A percentile compares a stretch with the other conserved stretches of the same genome.
phyloP scores from a whole-genome alignment of 2,888 invertebrate species.

The Adelphocoris suturalis region DNA sequence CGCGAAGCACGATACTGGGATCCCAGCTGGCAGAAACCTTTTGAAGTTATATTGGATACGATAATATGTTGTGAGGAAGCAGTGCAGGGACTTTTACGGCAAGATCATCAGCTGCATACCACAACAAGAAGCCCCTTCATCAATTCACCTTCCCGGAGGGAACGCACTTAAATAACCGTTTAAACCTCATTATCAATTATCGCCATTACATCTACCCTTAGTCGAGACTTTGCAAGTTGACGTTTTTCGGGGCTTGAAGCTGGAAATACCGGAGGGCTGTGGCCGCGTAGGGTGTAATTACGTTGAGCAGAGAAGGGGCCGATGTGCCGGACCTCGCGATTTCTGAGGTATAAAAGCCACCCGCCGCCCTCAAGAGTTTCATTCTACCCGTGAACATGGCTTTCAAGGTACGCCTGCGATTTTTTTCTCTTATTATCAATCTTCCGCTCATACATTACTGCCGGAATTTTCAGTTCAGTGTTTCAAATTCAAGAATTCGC shows the following conservation, averaged over 20 bases:
- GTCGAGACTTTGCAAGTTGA: not conserved
- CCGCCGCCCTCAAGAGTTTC: not conserved
- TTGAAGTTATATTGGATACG: too few species aligned
- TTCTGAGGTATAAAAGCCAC: slow-evolving; percentile 9
- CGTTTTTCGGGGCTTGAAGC: not conserved
- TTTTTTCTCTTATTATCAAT: too few species aligned
- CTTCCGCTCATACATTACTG: too few species aligned
- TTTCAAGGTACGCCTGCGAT: not conserved
- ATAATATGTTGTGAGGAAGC: too few species aligned
- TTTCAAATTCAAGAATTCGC: not conserved
- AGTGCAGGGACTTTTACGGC: too few species aligned
- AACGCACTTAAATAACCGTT: not conserved
- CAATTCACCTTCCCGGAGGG: too few species aligned
- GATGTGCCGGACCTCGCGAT: not conserved
- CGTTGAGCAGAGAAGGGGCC: not conserved
- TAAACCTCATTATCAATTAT: not conserved
- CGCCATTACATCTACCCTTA: too few species aligned
- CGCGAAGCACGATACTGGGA: too few species aligned
- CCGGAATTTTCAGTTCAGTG: not conserved
- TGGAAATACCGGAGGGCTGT: too few species aligned
- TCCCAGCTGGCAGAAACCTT: too few species aligned
- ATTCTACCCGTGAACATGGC: not conserved
- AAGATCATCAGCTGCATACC: too few species aligned
- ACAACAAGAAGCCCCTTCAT: too few species aligned
- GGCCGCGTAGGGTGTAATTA: not conserved